Evolutionary conservation across 1,140 invertebrate genomes (phyloP).

Genomic region (Melitaea cinxia): DNA sequence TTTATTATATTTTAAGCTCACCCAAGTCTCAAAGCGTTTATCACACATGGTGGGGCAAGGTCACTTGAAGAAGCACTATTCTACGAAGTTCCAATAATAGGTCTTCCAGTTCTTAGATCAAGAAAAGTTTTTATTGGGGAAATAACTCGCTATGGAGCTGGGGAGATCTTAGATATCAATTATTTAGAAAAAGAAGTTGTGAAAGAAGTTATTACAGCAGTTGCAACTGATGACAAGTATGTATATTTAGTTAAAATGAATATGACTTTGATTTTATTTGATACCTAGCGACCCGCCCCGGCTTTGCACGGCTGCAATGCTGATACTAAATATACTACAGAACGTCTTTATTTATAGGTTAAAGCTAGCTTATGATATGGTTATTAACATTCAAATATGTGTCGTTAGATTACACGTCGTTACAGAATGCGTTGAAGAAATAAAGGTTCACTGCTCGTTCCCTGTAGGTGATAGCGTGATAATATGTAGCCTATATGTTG

Average conservation of each 20-base stretch:
- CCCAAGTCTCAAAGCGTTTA: slow-evolving; percentile 85
- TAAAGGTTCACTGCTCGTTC: no score
- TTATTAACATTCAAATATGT: no score
- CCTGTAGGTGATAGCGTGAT: no score
- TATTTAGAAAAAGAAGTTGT: slow-evolving; percentile 62
- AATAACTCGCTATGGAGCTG: slow-evolving; percentile 61
- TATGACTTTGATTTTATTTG: not conserved
- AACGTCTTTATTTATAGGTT: no score
- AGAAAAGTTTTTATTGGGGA: slow-evolving; percentile 63
- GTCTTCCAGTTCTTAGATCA: slow-evolving; percentile 84
- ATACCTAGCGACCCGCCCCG: no score
- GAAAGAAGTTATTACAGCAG: slow-evolving; percentile 48
- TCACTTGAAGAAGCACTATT: slow-evolving; percentile 87
- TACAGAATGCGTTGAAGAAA: no score
- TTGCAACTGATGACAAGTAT: slow-evolving; percentile 59
- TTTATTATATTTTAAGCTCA: no score
- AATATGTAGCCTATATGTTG: no score
- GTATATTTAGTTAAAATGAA: not conserved
- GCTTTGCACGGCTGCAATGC: no score
- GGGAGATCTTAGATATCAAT: slow-evolving; percentile 65
- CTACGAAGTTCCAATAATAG: slow-evolving; percentile 86
- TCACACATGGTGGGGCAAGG: slow-evolving; percentile 87
- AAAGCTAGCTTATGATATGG: no score
- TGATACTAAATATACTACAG: no score
- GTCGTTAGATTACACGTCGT: no score